Base-by-base conservation (phyloP, 2,113 vertebrate species). In the Dolichallabes microphthalmus region DNA sequence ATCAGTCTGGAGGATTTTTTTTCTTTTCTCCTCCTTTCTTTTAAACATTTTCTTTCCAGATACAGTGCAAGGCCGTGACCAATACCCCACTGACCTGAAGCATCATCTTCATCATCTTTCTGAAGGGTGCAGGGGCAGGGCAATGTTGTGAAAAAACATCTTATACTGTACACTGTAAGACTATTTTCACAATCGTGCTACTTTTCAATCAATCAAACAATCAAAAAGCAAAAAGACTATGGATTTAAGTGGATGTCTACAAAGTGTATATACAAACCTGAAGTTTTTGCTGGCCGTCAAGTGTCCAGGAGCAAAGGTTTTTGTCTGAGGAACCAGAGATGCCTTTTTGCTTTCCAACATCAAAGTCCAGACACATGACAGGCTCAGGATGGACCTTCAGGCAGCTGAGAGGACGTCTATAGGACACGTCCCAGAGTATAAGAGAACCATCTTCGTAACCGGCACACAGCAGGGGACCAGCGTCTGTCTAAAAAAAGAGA, bases 381-480 rank as follows among this genome's bases (percentile, higher is more conserved):
- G 98, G 97, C 91, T 98, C 97, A 14, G 93, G 90, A 89, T 98
- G 96, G 94, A 94, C 96, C 88, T 90, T 80, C 39, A 95, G 87
- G 17, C 82, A 93, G 92, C 96, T 97, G 92, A 95, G 88, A 0
- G 73, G 87, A 90, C 92, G 95, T 90, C 95, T 93, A 91, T 90
- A 93, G 9, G 95, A 94, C 88, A 98, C 78, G 86, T 96, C 96
- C 98, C 98, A 99, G 84, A 99, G 95, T 88, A 94, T 80, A 88
- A 99, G 90, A 0, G 97, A 97, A 84, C 98, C 98, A 0, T 98
- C 95, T 94, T 99, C 98, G 12, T 98, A 98, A 80, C 98, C 98
- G 4, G 93, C 96, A 91, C 98, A 88, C 81, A 99, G 95, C 83
- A 96, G 88, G 2, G 96, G 97, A 80, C 93, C 94, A 3, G 92